Evolutionary conservation across 2,888 invertebrate species (phyloP), one percentile per base, ranked within the genome.

Genomic region (Glaucopsyche alexis): DNA sequence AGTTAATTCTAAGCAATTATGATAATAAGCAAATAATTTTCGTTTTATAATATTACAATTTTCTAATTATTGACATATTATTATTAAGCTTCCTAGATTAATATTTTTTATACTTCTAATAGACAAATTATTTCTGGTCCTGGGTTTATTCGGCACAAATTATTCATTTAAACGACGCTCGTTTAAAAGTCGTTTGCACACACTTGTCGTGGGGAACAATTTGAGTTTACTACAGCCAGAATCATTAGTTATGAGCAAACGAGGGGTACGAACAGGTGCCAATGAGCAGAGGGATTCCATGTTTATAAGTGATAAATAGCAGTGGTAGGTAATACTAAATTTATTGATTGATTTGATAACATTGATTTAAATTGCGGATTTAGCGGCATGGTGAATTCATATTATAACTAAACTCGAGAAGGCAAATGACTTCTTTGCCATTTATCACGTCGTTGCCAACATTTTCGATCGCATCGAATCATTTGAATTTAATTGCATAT

Each of bases 141-240:
- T 60, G 38, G 60, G 60, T 60, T 60, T 13, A 60, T 60, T 60
- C 29, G 29, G 60, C 29, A 38, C 60, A 60, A 60, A 60, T 60
- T 60, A 60, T 60, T 60, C 60, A 60, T 60, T 60, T 60, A 38
- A 60, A 38, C 60, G 60, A 14, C 60, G 60, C 60, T 60, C 60
- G 60, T 60, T 60, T 60, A 60, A 60, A 60, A 60, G 60, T 60
- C 60, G 60, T 60, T 60, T 60, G 60, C 60, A 60, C 60, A 60
- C 60, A 60, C 60, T 60, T 60, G 60, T 19, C 14, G 13, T 13
- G 38, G 47, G 42, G 60, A 13, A 60, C 29, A 38, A 60, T 60
- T 60, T 60, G 60, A 60, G 60, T 38, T 60, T 60, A 60, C 38
- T 60, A 29, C 29, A 38, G 60, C 29, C 29, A 13, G 13, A 29